A percentile compares a stretch with the other conserved stretches of the same genome.
Evolutionary conservation across 2,888 invertebrate species (phyloP).

Genomic region (Microctonus aethiopoides): DNA sequence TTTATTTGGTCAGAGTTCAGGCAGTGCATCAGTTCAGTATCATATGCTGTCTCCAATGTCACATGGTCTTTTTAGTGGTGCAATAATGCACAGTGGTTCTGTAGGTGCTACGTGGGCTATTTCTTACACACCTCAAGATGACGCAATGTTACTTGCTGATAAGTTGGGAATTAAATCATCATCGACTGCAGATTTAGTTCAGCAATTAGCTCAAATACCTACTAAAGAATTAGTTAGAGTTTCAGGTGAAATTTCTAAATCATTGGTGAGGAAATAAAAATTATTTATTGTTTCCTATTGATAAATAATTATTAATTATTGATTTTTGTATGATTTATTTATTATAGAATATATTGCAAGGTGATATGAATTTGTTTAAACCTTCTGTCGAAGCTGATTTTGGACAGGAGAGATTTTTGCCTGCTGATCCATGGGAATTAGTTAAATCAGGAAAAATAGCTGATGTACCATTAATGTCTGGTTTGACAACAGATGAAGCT

Average conservation of each 20-base stretch:
- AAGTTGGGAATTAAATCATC: conserved; percentile 55
- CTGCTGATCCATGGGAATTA: conserved; percentile 58
- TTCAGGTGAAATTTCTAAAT: conserved; percentile 40
- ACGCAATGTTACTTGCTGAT: conserved; percentile 58
- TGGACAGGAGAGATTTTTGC: conserved; percentile 57
- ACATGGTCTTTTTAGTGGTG: conserved; percentile 56
- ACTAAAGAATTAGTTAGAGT: conserved; percentile 52
- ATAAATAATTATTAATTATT: neutral
- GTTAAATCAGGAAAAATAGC: conserved; percentile 54
- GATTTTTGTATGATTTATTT: neutral
- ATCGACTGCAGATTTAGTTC: conserved; percentile 53
- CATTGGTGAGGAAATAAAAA: conserved; percentile 40
- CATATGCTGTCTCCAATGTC: conserved; percentile 62
- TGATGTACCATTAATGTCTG: conserved; percentile 57
- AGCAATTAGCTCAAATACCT: conserved; percentile 50
- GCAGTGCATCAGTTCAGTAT: conserved; percentile 52
- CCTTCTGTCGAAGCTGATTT: conserved; percentile 56
- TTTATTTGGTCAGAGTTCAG: conserved; percentile 55
- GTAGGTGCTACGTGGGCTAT: conserved; percentile 52
- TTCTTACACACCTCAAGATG: conserved; percentile 48
- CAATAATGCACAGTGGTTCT: conserved; percentile 59
- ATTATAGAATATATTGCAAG: conserved; percentile 51
- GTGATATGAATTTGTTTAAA: conserved; percentile 48
- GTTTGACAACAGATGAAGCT: conserved; percentile 51
- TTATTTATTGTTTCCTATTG: conserved; percentile 14